A percentile compares a stretch with the other conserved stretches of the same genome.
These are phyloP conservation scores for Calyptommatus sinebrachiatus DNA, from an alignment of 2,113 vertebrate species.

Conservation along the genomic window DNA sequence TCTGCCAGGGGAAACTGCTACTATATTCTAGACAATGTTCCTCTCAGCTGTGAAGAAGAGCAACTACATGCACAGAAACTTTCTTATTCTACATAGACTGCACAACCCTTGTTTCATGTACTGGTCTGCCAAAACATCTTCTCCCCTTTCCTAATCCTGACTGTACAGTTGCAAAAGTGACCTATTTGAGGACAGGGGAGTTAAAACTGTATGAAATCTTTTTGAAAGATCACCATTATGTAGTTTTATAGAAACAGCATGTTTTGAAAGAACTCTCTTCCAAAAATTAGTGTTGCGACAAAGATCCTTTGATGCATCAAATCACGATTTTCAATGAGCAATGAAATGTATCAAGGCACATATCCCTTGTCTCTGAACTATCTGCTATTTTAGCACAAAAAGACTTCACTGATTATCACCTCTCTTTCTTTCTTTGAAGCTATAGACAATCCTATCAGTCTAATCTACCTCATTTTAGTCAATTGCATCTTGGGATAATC, in stretches of 20 bases:
- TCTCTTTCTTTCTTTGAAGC: neutral
- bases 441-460: neutral
- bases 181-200: neutral
- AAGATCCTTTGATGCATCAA: neutral
- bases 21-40: constrained; percentile 18
- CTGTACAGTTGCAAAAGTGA: neutral
- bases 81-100: neutral
- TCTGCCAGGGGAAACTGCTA: constrained; percentile 40
- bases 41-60: constrained; percentile 19
- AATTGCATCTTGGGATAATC: neutral
- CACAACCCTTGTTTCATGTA: neutral
- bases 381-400: neutral
- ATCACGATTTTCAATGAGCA: no score
- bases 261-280: neutral
- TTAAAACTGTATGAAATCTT: neutral
- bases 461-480: neutral
- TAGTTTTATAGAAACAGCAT: neutral
- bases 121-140: neutral
- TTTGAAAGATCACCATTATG: neutral
- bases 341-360: neutral
- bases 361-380: neutral
- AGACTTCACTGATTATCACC: neutral
- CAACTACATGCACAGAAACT: neutral
- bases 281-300: neutral
- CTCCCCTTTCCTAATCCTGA: neutral